Percentiles rank a stretch among this genome's conserved stretches.
These are phyloP conservation scores for Gerris buenoi DNA, from an alignment of 1,140 invertebrate genomes.

Conservation along the genomic window DNA sequence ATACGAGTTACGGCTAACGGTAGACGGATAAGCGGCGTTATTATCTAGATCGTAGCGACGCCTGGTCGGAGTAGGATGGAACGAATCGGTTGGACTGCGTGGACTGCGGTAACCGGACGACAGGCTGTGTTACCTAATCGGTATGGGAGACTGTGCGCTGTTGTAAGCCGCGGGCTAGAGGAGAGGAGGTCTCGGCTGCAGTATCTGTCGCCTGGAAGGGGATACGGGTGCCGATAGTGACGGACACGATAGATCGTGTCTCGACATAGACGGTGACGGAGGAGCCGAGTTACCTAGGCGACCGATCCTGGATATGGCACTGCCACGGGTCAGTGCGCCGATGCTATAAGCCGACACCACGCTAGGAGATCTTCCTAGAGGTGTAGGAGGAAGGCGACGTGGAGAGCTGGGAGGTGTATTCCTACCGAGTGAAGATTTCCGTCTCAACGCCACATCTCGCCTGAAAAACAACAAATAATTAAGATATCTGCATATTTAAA, in stretches of 20 bases:
- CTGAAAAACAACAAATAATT: no score
- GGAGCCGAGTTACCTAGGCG: not conserved
- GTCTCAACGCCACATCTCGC: constrained; percentile 4
- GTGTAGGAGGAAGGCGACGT: constrained; percentile 5
- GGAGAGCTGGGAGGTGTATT: constrained; percentile 8
- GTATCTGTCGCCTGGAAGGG: not conserved
- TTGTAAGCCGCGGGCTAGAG: not conserved
- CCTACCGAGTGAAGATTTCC: not conserved
- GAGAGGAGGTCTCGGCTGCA: not conserved
- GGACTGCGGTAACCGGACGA: not conserved
- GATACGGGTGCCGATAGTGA: not conserved
- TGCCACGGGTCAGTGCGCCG: not conserved
- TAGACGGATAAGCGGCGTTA: not conserved
- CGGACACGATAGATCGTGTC: not conserved
- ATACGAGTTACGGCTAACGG: not conserved
- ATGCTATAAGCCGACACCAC: not conserved
- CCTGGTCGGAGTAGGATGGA: not conserved
- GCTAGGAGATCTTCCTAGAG: not conserved
- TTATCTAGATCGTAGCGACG: not conserved
- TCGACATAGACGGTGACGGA: not conserved
- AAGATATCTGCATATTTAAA: not conserved
- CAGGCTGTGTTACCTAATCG: not conserved
- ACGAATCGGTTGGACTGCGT: not conserved
- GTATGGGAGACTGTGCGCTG: not conserved
- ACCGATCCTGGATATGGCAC: not conserved